Conservation (phyloP, 2,113 vertebrate genomes). For the Tautogolabrus adspersus region DNA sequence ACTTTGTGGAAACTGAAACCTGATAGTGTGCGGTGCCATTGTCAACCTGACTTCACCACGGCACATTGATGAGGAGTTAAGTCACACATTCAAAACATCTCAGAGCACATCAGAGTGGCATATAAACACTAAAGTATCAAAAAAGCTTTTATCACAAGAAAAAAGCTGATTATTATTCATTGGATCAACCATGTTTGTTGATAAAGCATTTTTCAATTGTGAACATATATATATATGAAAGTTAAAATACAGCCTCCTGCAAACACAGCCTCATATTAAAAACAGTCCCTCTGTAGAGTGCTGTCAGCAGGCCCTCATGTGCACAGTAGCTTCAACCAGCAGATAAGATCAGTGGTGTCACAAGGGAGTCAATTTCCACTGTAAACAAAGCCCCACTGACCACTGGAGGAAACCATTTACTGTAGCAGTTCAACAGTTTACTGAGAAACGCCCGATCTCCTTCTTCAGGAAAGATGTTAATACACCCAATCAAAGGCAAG, state of each 20-base stretch:
- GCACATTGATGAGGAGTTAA: constrained; percentile 1
- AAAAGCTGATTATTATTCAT: neutral
- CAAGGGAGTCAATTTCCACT: constrained; percentile 56
- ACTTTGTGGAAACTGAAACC: constrained; percentile 80
- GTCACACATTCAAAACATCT: constrained; percentile 9
- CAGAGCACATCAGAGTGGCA: neutral
- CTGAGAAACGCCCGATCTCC: constrained; percentile 38
- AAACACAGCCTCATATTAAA: constrained; percentile 19
- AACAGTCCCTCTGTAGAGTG: neutral
- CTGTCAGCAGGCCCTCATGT: constrained; percentile 43
- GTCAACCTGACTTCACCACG: constrained; percentile 26
- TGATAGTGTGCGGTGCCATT: constrained; percentile 67
- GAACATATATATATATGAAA: constrained; percentile 9
- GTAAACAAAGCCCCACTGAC: constrained; percentile 62
- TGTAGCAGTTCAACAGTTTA: constrained; percentile 54
- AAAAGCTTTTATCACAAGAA: neutral
- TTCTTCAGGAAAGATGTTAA: constrained; percentile 28
- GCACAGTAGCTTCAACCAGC: constrained; percentile 33
- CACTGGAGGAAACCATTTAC: constrained; percentile 67
- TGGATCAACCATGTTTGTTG: neutral
- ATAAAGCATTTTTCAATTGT: neutral
- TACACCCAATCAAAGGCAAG: constrained; percentile 22
- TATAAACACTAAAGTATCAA: neutral
- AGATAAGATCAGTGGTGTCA: constrained; percentile 61
- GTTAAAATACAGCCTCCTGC: constrained; percentile 5